These are phyloP conservation scores for Drymonia ruficornis DNA, from an alignment of 2,888 invertebrate genomes.

Conservation along the genomic window DNA sequence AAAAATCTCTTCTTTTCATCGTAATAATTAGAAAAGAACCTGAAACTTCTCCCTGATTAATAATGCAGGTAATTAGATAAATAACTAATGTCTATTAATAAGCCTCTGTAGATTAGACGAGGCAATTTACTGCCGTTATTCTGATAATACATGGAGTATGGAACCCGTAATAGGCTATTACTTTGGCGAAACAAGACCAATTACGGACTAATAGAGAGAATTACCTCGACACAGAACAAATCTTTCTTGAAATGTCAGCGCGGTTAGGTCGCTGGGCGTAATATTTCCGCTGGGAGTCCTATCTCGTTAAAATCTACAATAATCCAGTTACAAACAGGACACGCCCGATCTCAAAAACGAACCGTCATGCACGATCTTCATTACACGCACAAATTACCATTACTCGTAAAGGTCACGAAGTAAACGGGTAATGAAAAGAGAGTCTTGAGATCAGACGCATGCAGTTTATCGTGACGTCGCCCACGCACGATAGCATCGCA, in stretches of 20 bases:
- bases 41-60: background rate
- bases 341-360: slow-evolving; percentile 47
- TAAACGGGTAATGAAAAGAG: slow-evolving; percentile 53
- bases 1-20: too few relatives aligned
- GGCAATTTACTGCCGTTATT: slow-evolving; percentile 27
- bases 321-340: slow-evolving; percentile 52
- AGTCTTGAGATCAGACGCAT: slow-evolving; percentile 56
- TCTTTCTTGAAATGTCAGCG: slow-evolving; percentile 50
- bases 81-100: background rate
- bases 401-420: slow-evolving; percentile 52
- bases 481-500: slow-evolving; percentile 69
- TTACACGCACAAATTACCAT: slow-evolving; percentile 57
- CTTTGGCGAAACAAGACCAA: slow-evolving; percentile 51
- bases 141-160: slow-evolving; percentile 19
- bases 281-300: slow-evolving; percentile 52
- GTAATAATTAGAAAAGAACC: too few relatives aligned
- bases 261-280: slow-evolving; percentile 40
- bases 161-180: slow-evolving; percentile 42
- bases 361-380: slow-evolving; percentile 56
- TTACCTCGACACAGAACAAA: slow-evolving; percentile 46
- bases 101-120: slow-evolving; percentile 11
- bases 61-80: background rate
- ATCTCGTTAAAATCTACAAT: slow-evolving; percentile 56
- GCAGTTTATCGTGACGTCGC: slow-evolving; percentile 66
- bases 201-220: slow-evolving; percentile 51